phyloP scores from a whole-genome alignment of 2,113 vertebrate genomes.

The Nasalis larvatus region DNA sequence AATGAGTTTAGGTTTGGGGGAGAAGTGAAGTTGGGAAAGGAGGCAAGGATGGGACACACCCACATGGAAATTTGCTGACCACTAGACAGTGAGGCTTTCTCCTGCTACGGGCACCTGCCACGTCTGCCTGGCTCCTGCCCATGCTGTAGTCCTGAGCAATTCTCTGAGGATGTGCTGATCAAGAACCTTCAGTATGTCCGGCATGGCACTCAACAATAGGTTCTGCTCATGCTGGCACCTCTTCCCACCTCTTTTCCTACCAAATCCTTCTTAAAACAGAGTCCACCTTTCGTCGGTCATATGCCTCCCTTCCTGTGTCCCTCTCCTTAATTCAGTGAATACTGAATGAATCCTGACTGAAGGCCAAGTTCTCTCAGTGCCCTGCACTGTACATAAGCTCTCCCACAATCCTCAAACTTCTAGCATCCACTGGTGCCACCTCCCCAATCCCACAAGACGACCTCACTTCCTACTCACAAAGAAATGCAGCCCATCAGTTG shows the following conservation, averaged over 20 bases:
- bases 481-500: not conserved
- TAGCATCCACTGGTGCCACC: not conserved
- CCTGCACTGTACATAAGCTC: not conserved
- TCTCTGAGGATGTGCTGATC: not conserved
- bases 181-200: not conserved
- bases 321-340: not conserved
- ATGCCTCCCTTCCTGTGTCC: not conserved
- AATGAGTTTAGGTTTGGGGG: too few relatives aligned
- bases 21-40: fast-evolving
- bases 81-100: not conserved
- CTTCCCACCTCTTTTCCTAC: not conserved
- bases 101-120: not conserved
- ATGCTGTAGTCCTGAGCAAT: not conserved
- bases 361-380: not conserved
- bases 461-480: not conserved
- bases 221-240: not conserved
- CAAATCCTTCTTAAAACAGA: fast-evolving
- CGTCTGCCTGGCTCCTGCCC: fast-evolving
- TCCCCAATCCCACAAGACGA: not conserved
- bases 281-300: not conserved
- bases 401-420: not conserved
- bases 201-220: not conserved
- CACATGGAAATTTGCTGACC: not conserved
- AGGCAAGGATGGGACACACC: not conserved
- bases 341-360: not conserved